Base-by-base conservation (phyloP, 2,113 vertebrate species). In the Bufo bufo region DNA sequence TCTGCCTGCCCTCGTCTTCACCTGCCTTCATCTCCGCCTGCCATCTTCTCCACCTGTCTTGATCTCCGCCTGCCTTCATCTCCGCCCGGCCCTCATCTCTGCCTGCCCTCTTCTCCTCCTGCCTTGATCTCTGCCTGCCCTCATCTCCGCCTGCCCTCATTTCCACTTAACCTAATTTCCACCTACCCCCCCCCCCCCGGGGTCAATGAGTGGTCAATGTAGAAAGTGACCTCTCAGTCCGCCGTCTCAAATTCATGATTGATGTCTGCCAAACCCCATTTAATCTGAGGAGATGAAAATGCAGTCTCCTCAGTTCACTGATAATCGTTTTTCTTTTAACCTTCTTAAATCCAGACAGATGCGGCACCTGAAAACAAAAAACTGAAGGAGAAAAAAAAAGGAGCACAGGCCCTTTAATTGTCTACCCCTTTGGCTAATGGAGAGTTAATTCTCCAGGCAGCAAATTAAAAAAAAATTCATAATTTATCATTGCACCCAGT, bases 401-500 rank as follows among this genome's bases (percentile, higher is more conserved):
- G 92, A 89, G 85, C 0, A 4, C 2, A 20, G 0, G 52, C 17
- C 88, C 84, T 80, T 91, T 91, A 54, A 85, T 91, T 92, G 92
- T 49, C 2, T 1, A 4, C 93, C 93, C 94, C 94, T 95, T 95
- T 95, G 95, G 96, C 95, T 95, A 93, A 93, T 95, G 97, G 97
- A 92, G 96, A 96, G 97, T 97, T 97, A 98, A 95, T 97, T 97
- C 95, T 97, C 97, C 97, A 98, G 97, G 96, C 97, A 96, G 95
- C 95, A 97, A 97, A 99, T 98, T 98, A 98, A 95, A 97, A 98
- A 95, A 97, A 96, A 97, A 98, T 96, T 97, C 96, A 97, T 98
- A 97, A 98, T 98, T 98, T 98, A 99, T 97, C 97, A 98, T 97
- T 96, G 97, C 97, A 97, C 96, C 96, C 96, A 97, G 96, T 96